Base-by-base conservation (phyloP, 2,113 vertebrate species). In the Eublepharis macularius region DNA sequence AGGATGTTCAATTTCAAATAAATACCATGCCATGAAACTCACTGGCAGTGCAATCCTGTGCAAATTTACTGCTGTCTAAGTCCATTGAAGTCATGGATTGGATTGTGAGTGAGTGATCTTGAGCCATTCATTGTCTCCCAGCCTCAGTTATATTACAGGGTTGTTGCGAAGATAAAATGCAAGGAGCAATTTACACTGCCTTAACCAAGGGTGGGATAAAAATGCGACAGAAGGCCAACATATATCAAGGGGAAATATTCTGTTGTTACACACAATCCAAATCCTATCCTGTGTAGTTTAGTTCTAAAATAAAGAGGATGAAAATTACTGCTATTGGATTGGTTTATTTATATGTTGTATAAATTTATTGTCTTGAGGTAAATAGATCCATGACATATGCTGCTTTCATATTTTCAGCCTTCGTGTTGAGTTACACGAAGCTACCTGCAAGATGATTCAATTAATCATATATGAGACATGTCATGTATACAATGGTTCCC, bases 381-480 rank as follows among this genome's bases (percentile, higher is more conserved):
- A 66, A 29, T 89, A 76, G 32, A 78, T n/a, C 70, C 0, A 86
- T 70, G 81, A 74, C 6, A 86, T 47, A 47, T 4, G 1, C 49
- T 86, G 43, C 47, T 1, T 51, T 49, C 77, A 34, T 34, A 84
- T 21, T 32, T 60, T 75, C 75, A 68, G 32, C n/a, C 83, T 85
- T 68, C 45, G 32, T 80, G 0, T 66, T 21, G 86, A 43, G 24
- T 49, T 84, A 83, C 26, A 68, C 47, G 26, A 65, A 41, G 36
- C 47, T 88, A 26, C 84, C 60, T 76, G 54, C 81, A 36, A 87
- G 24, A 73, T 72, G 74, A 54, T 51, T 76, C 10, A 84, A 65
- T 17, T 24, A 81, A n/a, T 83, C 79, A 82, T 54, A 76, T 10
- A 80, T 66, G 45, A 84, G 16, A 84, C 45, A 77, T 36, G 32